Base-by-base conservation (phyloP, 2,113 vertebrate genomes). In the Sinocyclocheilus maitianheensis region DNA sequence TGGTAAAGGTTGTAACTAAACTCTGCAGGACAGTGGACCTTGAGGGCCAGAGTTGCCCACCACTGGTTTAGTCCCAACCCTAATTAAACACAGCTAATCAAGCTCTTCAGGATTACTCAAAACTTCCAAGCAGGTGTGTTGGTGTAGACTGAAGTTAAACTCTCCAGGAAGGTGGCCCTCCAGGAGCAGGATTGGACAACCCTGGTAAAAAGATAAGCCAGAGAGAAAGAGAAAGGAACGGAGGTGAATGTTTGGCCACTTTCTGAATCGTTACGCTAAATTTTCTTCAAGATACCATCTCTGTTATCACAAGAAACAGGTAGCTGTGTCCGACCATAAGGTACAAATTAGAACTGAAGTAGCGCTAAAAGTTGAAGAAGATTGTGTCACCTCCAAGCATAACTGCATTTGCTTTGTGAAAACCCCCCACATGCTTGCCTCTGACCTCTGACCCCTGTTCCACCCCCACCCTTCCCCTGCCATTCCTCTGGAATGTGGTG, bases 401-500 rank as follows among this genome's bases (percentile, higher is more conserved):
- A 88, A 85, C 76, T 89, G 46, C 83, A 90, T 89, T 84, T 92
- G 88, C 92, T 92, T 85, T 77, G 20, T 83, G 24, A 69, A 83
- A 86, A 11, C 34, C 67, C 43, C 71, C 75, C 24, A 48, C 91
- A 91, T 91, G 86, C 88, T 46, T 91, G 90, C 86, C 87, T 43
- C 65, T 91, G 88, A 88, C 88, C 87, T 86, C 58, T 84, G 76
- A 84, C 69, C 0, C 51, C 37, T 51, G 90, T 87, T 63, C 83
- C 81, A 77, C 48, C 0, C 26, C 0, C 11, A 79, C 81, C 87
- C 87, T 16, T 79, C 85, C 89, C 72, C 30, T 86, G 87, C 77
- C 24, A 11, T 63, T 92, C 90, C 88, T 90, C 91, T 92, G 93
- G 94, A 95, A 94, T 94, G 94, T 88, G 0, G 7, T 9, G 37